phyloP scores from a whole-genome alignment of 2,888 invertebrate species.

The Gastracanthus pulcherrimus region DNA sequence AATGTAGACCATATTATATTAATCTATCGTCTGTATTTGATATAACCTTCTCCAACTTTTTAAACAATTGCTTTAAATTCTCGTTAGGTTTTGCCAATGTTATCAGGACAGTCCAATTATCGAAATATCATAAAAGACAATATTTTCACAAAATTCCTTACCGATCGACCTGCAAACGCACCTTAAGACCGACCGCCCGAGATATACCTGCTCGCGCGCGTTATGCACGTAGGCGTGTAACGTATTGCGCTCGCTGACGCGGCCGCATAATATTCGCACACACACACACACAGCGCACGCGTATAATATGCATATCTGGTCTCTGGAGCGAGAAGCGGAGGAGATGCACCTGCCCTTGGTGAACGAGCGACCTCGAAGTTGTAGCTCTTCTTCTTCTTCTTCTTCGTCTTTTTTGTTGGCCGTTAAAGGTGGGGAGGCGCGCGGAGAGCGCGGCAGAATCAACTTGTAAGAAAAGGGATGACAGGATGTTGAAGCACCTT shows the following conservation, averaged over 20 bases:
- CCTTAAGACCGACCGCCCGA: not conserved
- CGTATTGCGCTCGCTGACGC: conserved; percentile 2
- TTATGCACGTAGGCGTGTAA: conserved; percentile 8
- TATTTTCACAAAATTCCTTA: too few species aligned
- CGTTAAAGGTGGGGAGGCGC: too few species aligned
- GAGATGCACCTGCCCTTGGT: conserved; percentile 25
- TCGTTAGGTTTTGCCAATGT: too few species aligned
- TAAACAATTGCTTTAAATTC: too few species aligned
- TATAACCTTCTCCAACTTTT: too few species aligned
- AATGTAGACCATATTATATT: too few species aligned
- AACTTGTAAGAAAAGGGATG: conserved; percentile 20
- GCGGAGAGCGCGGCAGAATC: not conserved
- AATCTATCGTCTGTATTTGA: too few species aligned
- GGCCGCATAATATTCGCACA: conserved; percentile 2
- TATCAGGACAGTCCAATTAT: too few species aligned
- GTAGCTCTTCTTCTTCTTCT: not conserved
- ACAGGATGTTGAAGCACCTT: conserved; percentile 10
- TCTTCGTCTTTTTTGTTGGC: not conserved
- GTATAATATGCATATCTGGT: conserved; percentile 10
- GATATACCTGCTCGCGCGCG: not conserved
- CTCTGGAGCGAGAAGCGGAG: not conserved
- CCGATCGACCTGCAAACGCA: not conserved
- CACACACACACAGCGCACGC: too few species aligned
- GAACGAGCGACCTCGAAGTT: not conserved
- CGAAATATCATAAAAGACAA: too few species aligned